phyloP scores from a whole-genome alignment of 2,888 invertebrate species.

The Melipona bicolor region DNA sequence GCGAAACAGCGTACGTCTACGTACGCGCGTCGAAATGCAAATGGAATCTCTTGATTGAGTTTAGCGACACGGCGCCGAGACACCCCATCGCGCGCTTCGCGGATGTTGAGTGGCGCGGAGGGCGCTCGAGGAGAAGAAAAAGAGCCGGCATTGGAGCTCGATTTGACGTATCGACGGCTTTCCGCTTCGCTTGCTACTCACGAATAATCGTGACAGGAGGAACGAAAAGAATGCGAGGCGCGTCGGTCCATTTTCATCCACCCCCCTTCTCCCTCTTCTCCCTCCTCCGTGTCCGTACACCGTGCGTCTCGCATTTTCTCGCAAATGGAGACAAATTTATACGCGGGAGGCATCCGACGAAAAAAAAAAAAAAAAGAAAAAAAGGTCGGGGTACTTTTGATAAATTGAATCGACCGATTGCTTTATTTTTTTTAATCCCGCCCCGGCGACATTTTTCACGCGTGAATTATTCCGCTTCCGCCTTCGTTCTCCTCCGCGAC shows the following conservation, averaged over 20 bases:
- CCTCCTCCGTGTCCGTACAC: too few species aligned
- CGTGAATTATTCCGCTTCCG: conserved; percentile 38
- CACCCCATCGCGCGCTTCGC: conserved; percentile 4
- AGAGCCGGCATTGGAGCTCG: conserved; percentile 43
- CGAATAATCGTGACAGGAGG: conserved; percentile 62
- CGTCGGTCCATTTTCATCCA: conserved; percentile 35
- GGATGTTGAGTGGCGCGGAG: background rate
- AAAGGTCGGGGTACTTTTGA: conserved; percentile 39
- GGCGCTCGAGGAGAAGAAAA: conserved; percentile 42
- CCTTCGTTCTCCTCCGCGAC: too few species aligned
- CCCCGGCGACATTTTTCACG: conserved; percentile 35
- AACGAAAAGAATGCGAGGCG: conserved; percentile 53
- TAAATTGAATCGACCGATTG: conserved; percentile 56
- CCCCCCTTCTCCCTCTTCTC: too few species aligned
- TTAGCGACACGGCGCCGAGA: conserved; percentile 44
- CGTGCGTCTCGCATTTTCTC: conserved; percentile 24
- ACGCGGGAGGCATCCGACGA: background rate
- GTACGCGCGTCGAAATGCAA: conserved; percentile 63
- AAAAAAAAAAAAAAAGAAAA: background rate
- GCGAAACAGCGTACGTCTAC: conserved; percentile 41
- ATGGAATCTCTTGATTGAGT: conserved; percentile 73
- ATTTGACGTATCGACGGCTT: conserved; percentile 71
- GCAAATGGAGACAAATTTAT: conserved; percentile 63
- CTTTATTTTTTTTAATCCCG: conserved; percentile 11
- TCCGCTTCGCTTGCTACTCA: conserved; percentile 57